Evolutionary conservation across 2,888 invertebrate species (phyloP).

Genomic region (Cantharis rustica): DNA sequence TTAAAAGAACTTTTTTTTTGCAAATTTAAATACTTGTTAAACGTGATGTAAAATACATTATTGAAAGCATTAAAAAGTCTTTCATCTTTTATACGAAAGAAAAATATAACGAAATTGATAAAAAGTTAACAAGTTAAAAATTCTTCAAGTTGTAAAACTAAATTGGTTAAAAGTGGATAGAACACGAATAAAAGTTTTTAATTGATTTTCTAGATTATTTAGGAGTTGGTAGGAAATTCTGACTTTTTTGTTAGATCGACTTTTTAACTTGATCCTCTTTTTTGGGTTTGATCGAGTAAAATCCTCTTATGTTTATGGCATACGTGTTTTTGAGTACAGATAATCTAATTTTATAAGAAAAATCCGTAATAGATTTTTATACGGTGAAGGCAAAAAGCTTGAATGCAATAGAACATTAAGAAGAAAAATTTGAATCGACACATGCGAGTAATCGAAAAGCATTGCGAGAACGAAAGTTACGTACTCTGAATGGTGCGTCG

Average conservation of each 20-base stretch:
- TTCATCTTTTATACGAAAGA: neutral
- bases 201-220: neutral
- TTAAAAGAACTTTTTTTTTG: neutral
- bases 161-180: neutral
- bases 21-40: neutral
- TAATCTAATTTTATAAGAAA: neutral
- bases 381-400: neutral
- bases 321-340: neutral
- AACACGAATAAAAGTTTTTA: neutral
- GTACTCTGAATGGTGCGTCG: constrained; percentile 18
- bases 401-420: neutral
- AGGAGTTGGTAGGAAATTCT: neutral
- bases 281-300: neutral
- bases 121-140: neutral
- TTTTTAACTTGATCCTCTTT: neutral
- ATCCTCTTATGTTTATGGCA: neutral
- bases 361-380: neutral
- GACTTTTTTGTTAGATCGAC: neutral
- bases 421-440: constrained; percentile 18
- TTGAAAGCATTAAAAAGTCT: neutral
- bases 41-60: neutral
- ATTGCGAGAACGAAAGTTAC: constrained; percentile 21
- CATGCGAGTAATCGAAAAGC: constrained; percentile 23
- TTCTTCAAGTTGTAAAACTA: neutral
- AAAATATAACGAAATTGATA: neutral